A percentile compares a stretch with the other conserved stretches of the same genome.
phyloP scores from a whole-genome alignment of 2,113 vertebrate genomes.

The Hippocampus zosterae region DNA sequence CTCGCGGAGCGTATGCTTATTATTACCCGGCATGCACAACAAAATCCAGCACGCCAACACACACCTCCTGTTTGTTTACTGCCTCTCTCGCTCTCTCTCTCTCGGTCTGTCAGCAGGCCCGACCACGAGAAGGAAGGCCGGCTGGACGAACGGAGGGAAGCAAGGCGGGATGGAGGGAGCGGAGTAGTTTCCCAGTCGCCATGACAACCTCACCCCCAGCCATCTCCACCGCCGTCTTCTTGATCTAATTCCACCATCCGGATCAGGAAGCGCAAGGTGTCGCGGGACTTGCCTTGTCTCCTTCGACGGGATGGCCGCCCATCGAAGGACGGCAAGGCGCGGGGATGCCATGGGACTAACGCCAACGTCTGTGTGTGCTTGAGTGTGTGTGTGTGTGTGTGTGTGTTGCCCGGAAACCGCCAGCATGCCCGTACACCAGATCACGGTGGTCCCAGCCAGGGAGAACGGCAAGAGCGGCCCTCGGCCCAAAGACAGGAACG shows the following conservation, averaged over 20 bases:
- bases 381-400: neutral
- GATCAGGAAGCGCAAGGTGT: slow-evolving; percentile 29
- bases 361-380: slow-evolving; percentile 13
- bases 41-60: slow-evolving; percentile 31
- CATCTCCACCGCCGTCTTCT: slow-evolving; percentile 49
- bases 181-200: slow-evolving; percentile 53
- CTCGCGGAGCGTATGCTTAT: slow-evolving; percentile 51
- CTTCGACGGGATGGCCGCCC: slow-evolving; percentile 19
- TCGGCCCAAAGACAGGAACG: slow-evolving; percentile 83
- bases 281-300: neutral
- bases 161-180: slow-evolving; percentile 13
- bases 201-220: slow-evolving; percentile 60
- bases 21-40: slow-evolving; percentile 42
- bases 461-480: slow-evolving; percentile 79
- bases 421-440: slow-evolving; percentile 88
- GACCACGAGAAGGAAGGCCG: neutral
- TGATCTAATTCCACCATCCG: slow-evolving; percentile 51
- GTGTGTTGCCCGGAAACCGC: slow-evolving; percentile 50
- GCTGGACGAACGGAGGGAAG: slow-evolving; percentile 18
- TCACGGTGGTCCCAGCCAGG: slow-evolving; percentile 83
- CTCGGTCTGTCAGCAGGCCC: slow-evolving; percentile 30
- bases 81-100: neutral
- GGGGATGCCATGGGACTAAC: slow-evolving; percentile 13
- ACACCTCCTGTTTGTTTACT: neutral
- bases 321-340: slow-evolving; percentile 23